Evolutionary conservation across 1,140 invertebrate species (phyloP), one percentile per base, ranked within the genome.

Genomic region (Colletes latitarsis): DNA sequence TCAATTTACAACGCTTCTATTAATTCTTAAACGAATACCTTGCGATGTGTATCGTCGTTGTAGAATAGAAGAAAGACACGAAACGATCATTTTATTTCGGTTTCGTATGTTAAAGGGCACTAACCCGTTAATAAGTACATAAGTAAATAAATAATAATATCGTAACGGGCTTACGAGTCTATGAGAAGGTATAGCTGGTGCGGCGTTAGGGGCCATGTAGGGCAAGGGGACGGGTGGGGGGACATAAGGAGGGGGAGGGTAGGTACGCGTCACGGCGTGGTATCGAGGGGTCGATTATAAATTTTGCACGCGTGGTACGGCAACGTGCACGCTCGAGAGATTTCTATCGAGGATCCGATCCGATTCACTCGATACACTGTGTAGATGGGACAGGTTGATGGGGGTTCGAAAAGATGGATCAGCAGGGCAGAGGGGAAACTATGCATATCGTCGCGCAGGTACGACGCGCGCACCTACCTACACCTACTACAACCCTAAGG

Each of bases 281-380:
- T 63, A 71, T 73, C 77, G 75, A 77, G 66, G 77, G 77, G 77
- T 78, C 77, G 77, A 78, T 78, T 78, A 78, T 78, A 78, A 78
- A 78, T 78, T 78, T 78, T 72, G 77, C 77, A 78, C 77, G 77
- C 77, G 77, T 78, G 77, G 69, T 72, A 73, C 77, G 77, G 77
- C 69, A 78, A 78, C 77, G 77, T 78, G 77, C 43, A 78, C 77
- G 77, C 77, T 78, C 60, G 12, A 78, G 60, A 73, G 77, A 78
- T 78, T 78, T 78, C 77, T 78, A 78, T 78, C 77, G 77, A 64
- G 77, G 69, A 73, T 78, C 77, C 49, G 76, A 78, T 78, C 69
- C 69, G 69, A 78, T 78, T 78, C 77, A 73, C 76, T 71, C 77
- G 69, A 72, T 72, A 71, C 69, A 78, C 58, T 49, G 77, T 72